These are phyloP conservation scores for Todus mexicanus DNA, from an alignment of 2,797 vertebrate genomes.

Conservation along the genomic window DNA sequence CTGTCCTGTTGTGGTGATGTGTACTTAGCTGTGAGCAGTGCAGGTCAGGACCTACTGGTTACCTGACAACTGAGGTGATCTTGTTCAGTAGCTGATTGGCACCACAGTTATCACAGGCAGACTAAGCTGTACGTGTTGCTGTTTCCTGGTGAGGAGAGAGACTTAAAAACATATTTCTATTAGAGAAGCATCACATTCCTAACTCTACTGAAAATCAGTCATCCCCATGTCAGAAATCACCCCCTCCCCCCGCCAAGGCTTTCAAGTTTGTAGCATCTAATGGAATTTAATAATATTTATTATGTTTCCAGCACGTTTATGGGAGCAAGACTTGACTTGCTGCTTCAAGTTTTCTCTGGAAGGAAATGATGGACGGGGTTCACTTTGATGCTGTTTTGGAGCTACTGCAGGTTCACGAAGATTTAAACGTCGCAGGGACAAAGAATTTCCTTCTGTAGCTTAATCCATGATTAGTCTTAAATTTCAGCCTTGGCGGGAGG, in stretches of 20 bases:
- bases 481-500: background rate
- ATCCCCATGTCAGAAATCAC: background rate
- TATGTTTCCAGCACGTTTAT: background rate
- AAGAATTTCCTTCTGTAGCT: background rate
- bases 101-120: rapidly evolving
- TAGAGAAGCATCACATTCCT: background rate
- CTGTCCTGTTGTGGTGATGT: background rate
- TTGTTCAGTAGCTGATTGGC: background rate
- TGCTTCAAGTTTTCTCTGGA: background rate
- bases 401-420: background rate
- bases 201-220: background rate
- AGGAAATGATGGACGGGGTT: background rate
- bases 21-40: background rate
- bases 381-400: background rate
- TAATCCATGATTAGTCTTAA: background rate
- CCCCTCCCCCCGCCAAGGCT: background rate
- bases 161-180: background rate
- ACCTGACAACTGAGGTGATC: background rate
- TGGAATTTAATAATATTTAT: background rate
- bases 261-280: background rate
- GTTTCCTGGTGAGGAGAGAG: background rate
- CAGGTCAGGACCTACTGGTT: background rate
- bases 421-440: background rate
- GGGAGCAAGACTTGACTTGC: slow-evolving; percentile 28
- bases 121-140: rapidly evolving